Evolutionary conservation across 2,797 vertebrate genomes (phyloP).

Genomic region (Balearica regulorum): DNA sequence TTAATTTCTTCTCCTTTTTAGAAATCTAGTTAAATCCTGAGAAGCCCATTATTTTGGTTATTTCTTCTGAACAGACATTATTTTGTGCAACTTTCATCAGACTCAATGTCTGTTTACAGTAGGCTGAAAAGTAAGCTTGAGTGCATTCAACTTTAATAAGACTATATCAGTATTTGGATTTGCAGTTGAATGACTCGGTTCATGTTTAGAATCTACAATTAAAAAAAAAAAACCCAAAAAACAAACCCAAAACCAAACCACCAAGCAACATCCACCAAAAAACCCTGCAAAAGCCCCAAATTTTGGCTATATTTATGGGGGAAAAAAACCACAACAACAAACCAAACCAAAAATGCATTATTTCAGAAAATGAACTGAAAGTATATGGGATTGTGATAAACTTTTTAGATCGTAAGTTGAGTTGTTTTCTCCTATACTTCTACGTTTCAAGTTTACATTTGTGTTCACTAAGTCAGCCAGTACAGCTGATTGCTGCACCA

Average conservation of each 20-base stretch:
- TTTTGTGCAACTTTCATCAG: background rate
- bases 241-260: background rate
- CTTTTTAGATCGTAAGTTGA: background rate
- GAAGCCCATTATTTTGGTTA: background rate
- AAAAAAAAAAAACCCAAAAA: background rate
- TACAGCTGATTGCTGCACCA: background rate
- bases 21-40: background rate
- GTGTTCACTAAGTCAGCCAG: background rate
- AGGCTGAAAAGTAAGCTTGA: background rate
- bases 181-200: background rate
- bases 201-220: background rate
- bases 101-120: background rate
- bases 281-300: fast-evolving
- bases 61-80: background rate
- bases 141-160: background rate
- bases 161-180: background rate
- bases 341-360: fast-evolving
- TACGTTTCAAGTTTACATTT: background rate
- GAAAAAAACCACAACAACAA: background rate
- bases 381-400: background rate
- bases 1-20: background rate
- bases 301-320: fast-evolving
- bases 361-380: background rate
- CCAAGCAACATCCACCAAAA: background rate
- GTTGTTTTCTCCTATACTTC: background rate